Base-by-base conservation (phyloP, 1,140 invertebrate genomes). In the Schlechtendalia chinensis region DNA sequence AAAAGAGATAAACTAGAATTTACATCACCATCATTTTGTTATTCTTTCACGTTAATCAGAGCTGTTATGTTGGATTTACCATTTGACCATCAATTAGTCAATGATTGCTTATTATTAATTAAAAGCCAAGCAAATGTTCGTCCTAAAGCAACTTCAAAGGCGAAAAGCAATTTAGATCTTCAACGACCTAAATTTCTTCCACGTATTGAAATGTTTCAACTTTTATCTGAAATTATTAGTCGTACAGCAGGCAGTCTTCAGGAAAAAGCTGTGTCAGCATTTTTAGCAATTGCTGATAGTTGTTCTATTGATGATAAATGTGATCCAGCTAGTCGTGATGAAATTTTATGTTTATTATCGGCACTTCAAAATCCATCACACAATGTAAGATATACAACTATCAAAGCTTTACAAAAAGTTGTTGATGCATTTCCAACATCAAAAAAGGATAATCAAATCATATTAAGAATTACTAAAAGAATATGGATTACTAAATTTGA, bases 401-500 rank as follows among this genome's bases (percentile, higher is more conserved):
- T 97, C 19, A 67, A 63, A 77, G 63, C 84, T 84, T 53, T 84
- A 89, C 87, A 81, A 58, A 75, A 53, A 47, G 87, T 96, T 82
- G 86, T 87, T 14, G 86, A 87, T 14, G 88, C 91, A 1, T 88
- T 94, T 83, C 91, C 91, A 2, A 87, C 87, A 17, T 87, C 91
- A 67, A 89, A 91, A 71, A 87, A 88, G 82, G 86, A 91, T 84
- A 86, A 87, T 82, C 86, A 89, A 16, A 87, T 90, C 58, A 87
- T 89, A 0, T 85, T 92, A 16, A 84, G 87, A 19, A 86, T 97
- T 2, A 90, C 89, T 11, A 90, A 90, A 81, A 87, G 93, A 63
- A 87, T 95, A 10, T 95, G 93, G 90, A 89, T 96, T 56, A 90
- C 93, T 1, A 91, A 89, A 81, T 94, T 91, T 84, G 94, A 96